phyloP scores from a whole-genome alignment of 2,113 vertebrate species.

The Catharus fuscescens region DNA sequence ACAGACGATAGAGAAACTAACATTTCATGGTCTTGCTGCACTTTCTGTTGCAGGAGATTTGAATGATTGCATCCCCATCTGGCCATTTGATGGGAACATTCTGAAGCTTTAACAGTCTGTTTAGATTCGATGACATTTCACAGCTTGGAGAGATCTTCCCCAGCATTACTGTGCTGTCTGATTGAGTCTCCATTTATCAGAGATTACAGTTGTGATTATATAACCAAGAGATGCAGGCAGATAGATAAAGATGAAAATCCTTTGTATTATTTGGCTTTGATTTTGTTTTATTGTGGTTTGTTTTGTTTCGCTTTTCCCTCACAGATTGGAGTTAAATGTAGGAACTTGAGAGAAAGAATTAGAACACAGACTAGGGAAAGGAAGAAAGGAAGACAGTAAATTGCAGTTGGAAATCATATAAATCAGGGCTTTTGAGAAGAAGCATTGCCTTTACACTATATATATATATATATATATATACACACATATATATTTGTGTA shows the following conservation, averaged over 20 bases:
- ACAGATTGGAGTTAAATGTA: not conserved
- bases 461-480: too few species aligned
- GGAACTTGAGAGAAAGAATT: not conserved
- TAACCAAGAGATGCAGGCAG: conserved; percentile 22
- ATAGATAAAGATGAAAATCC: conserved; percentile 45
- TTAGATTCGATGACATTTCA: not conserved
- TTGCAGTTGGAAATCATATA: not conserved
- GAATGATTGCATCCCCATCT: conserved; percentile 19
- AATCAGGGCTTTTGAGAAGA: not conserved
- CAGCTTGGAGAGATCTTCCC: conserved; percentile 35
- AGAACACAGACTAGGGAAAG: not conserved
- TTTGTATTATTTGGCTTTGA: conserved; percentile 35
- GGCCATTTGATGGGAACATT: conserved; percentile 23
- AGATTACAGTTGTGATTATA: conserved; percentile 61
- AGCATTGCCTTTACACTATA: not conserved
- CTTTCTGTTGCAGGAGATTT: not conserved
- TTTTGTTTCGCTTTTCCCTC: not conserved
- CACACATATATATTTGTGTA: not conserved
- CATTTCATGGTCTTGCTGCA: not conserved
- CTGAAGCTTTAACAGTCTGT: conserved; percentile 1
- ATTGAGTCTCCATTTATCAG: conserved; percentile 33
- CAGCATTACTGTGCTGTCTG: conserved; percentile 28
- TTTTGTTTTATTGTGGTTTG: conserved; percentile 10
- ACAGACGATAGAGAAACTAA: not conserved
- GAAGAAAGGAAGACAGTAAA: not conserved